Base-by-base conservation (phyloP, 2,113 vertebrate genomes). In the Passer montanus region DNA sequence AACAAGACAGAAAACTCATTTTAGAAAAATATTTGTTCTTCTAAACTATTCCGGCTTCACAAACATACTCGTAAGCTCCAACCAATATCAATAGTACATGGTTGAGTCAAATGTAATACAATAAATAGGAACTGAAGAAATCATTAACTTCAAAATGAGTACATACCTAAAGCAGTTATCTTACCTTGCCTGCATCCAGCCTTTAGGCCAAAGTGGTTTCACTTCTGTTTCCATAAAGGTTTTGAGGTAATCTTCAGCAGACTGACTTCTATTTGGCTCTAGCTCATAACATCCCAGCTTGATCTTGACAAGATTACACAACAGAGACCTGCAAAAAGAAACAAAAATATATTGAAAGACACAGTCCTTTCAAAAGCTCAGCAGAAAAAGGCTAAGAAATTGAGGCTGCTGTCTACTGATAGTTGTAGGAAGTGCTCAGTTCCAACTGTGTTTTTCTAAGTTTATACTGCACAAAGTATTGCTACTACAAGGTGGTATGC, bases 121-220 rank as follows among this genome's bases (percentile, higher is more conserved):
- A 20, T 30, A 78, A 64, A 21, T 6, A 81, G 47, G 23, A 78
- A 33, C 13, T 78, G 92, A 27, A 82, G 15, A 88, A 91, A 87
- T 16, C 47, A n/a, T 93, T 84, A 53, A 76, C 41, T 94, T 10
- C 28, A 60, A 72, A 83, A 72, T 24, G 43, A 41, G 44, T 1
- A 72, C 11, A 66, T 31, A 50, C 1, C 52, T 28, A 67, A 50
- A 89, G 31, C 31, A 50, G 12, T 13, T 73, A 69, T 95, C 96
- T 95, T 97, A 99, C 99, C 99, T 99, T 97, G 98, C 98, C 97
- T 99, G 99, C 99, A 99, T 99, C 99, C 99, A 99, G 85, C 99
- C 99, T 97, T 99, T 99, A 66, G 99, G 99, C 99, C 99, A 99
- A 78, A 99, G 98, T 75, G 98, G 99, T 94, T 99, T 99, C 55